Evolutionary conservation across 2,113 vertebrate species (phyloP).

Genomic region (Osmerus eperlanus): DNA sequence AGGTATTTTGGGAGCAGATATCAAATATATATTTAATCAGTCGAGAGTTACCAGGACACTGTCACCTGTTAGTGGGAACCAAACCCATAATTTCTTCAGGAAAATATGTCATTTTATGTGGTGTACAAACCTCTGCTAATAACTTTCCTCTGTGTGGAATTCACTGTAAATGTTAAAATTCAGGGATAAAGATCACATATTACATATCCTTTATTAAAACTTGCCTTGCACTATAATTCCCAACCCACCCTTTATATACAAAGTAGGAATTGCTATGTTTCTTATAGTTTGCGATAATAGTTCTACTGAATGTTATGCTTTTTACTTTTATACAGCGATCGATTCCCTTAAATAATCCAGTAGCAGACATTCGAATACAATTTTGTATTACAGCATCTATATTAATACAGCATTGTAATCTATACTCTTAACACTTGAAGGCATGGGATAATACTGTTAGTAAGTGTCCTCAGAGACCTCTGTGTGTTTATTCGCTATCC

Average conservation of each 20-base stretch:
- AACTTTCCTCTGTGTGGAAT: no score
- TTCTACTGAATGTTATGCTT: constrained; percentile 50
- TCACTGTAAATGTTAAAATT: no score
- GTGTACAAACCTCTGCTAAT: no score
- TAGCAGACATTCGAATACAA: constrained; percentile 37
- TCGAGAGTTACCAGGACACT: no score
- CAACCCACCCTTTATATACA: constrained; percentile 46
- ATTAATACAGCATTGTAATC: constrained; percentile 21
- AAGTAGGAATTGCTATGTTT: constrained; percentile 39
- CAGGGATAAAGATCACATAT: constrained; percentile 7
- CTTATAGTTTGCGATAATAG: constrained; percentile 23
- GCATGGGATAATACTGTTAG: constrained; percentile 32
- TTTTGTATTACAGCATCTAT: constrained; percentile 30
- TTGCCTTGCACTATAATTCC: constrained; percentile 42
- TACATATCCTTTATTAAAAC: constrained; percentile 58
- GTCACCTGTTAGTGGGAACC: no score
- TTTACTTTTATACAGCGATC: constrained; percentile 30
- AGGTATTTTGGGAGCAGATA: no score
- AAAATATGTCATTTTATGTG: no score
- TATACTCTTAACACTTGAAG: constrained; percentile 44
- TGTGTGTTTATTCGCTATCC: constrained; percentile 7
- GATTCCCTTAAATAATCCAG: constrained; percentile 67
- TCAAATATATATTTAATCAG: no score
- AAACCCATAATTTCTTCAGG: no score
- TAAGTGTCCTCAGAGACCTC: neutral